Evolutionary conservation across 2,888 invertebrate genomes (phyloP), one percentile per base, ranked within the genome.

Genomic region (Hydroisotoma schaefferi): DNA sequence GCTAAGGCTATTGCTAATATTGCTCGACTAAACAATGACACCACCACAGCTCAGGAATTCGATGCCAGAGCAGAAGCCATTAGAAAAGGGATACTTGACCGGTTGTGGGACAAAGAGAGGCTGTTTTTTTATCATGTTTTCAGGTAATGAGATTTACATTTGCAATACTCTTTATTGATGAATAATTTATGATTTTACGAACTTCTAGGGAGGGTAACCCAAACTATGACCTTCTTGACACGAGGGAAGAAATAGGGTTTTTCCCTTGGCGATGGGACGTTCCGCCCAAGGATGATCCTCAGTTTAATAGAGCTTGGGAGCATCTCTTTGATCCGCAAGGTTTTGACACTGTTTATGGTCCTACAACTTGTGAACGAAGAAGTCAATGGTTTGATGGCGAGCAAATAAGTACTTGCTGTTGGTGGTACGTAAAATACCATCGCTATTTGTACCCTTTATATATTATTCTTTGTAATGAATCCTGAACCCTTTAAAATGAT

Each of bases 191-290:
- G 20, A 27, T 18, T 18, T 2, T 23, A 22, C 12, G 18, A 2
- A 43, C 20, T 49, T 60, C 2, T 44, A 70, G 68, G 25, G 66
- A 68, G 27, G 55, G 70, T 27, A 71, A 71, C 44, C 67, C 69
- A 25, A 67, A 62, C 23, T 48, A 63, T 46, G 59, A 60, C 33
- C 57, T 69, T 1, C 47, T 71, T 47, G 69, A 70, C 38, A 64
- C 68, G 0, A 47, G 71, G 15, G 71, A 71, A 47, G 69, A 71
- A 59, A 64, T 71, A 56, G 71, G 71, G 10, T 64, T 69, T 40
- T 69, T 64, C 55, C 71, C 71, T 3, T 71, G 71, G 70, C 29
- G 63, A 15, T 69, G 57, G 53, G 57, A 61, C 2, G 65, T 71
- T 28, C 68, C 68, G 2, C 59, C 58, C 29, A 23, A 37, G 5